Evolutionary conservation across 1,140 invertebrate species (phyloP).

Genomic region (Aphelinus atriplicis): DNA sequence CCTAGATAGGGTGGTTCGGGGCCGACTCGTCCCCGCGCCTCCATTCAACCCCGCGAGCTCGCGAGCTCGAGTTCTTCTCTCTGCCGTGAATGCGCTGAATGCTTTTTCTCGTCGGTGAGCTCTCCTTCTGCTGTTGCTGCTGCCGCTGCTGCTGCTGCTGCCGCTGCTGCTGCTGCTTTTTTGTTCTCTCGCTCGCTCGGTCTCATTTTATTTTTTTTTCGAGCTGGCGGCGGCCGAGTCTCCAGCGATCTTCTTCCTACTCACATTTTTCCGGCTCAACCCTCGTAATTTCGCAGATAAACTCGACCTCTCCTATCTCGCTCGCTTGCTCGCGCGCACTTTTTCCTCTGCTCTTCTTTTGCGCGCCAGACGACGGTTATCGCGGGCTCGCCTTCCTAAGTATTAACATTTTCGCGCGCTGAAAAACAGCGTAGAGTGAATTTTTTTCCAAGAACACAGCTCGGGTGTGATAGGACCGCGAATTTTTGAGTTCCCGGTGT

Average conservation of each 20-base stretch:
- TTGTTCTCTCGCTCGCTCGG: constrained; percentile 8
- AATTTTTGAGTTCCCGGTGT: no score
- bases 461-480: no score
- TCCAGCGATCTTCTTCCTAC: constrained; percentile 4
- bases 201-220: neutral
- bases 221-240: constrained; percentile 20
- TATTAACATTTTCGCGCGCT: no score
- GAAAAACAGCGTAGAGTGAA: no score
- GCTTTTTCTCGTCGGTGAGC: constrained; percentile 45
- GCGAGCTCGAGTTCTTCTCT: constrained; percentile 53
- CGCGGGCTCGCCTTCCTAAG: neutral
- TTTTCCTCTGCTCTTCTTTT: constrained; percentile 5
- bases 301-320: constrained; percentile 22
- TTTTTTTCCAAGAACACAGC: no score
- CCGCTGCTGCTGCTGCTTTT: no score
- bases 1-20: constrained; percentile 54
- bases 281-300: constrained; percentile 37
- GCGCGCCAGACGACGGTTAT: neutral
- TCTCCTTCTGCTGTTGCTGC: constrained; percentile 19
- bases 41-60: constrained; percentile 44
- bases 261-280: constrained; percentile 37
- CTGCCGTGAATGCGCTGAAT: constrained; percentile 59
- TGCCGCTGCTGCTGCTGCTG: neutral
- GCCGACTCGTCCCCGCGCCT: constrained; percentile 52
- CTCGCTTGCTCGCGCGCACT: neutral